Conservation (phyloP, 1,140 invertebrate species). For the Saccostrea echinata region DNA sequence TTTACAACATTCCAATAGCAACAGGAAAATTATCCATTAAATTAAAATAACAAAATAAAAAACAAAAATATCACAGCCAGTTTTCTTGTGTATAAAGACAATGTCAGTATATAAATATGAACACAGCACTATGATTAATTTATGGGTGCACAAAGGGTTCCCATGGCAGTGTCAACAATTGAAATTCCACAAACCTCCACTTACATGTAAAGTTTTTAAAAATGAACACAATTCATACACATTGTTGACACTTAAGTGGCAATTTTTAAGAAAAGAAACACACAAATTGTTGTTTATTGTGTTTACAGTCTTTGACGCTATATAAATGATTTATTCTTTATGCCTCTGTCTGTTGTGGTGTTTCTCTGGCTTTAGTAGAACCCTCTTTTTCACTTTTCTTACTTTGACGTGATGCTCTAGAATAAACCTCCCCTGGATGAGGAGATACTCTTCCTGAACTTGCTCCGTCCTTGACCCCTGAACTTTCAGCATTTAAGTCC, state of each 20-base stretch:
- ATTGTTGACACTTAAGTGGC: neutral
- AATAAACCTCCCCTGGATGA: slow-evolving; percentile 1
- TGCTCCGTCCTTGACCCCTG: neutral
- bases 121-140: neutral
- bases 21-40: no score
- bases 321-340: neutral
- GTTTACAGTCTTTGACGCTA: neutral
- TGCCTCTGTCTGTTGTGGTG: neutral
- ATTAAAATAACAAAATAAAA: no score
- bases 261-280: neutral
- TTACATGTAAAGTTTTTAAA: neutral
- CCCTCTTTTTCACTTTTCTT: neutral
- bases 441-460: neutral
- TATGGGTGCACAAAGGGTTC: neutral
- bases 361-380: neutral
- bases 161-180: slow-evolving; percentile 23
- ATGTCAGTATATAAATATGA: neutral
- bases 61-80: slow-evolving; percentile 24
- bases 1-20: no score
- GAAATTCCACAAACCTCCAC: neutral
- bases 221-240: neutral
- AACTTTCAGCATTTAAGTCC: slow-evolving; percentile 5
- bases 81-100: neutral
- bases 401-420: neutral
- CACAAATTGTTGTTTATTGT: neutral